Evolutionary conservation across 2,888 invertebrate species (phyloP), one percentile per base, ranked within the genome.

Genomic region (Mayetiola destructor): DNA sequence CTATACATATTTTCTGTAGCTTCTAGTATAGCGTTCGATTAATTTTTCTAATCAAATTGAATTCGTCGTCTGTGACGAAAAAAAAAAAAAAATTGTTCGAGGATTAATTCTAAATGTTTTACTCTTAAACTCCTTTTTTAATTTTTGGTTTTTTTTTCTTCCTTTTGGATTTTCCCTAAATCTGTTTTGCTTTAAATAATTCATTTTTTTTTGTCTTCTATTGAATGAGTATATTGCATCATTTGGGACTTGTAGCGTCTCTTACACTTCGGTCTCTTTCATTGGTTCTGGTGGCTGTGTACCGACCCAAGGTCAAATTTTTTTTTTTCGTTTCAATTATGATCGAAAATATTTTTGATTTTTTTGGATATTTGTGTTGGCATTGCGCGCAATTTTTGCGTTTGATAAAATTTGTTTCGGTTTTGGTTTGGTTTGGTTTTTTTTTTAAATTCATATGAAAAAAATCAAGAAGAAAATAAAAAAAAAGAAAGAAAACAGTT

Each of bases 211-310:
- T 48, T 48, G 18, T 48, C 14, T 48, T 52, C 29, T 52, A n/a
- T 27, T 52, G 23, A 52, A 27, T 9, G 27, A n/a, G n/a, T n/a
- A n/a, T n/a, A n/a, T 9, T 29, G 27, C 27, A 37, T 59, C 57
- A 58, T 59, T n/a, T n/a, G n/a, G n/a, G n/a, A n/a, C n/a, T n/a
- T n/a, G n/a, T n/a, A n/a, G n/a, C n/a, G n/a, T n/a, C n/a, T n/a
- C 64, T 80, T 81, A 81, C 76, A 81, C 81, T 79, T 81, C 81
- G 78, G 81, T 81, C 80, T 81, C 81, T 79, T 79, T 80, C 78
- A 81, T 80, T 74, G 80, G 80, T 79, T 81, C 81, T 76, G 80
- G 80, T 76, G 80, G 80, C 81, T 81, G 77, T 76, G 75, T 79
- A 79, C 77, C 73, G 73, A 76, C 73, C 71, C 67, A 69, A 67